These are phyloP conservation scores for Carettochelys insculpta DNA, from an alignment of 2,113 vertebrate species.

Conservation along the genomic window DNA sequence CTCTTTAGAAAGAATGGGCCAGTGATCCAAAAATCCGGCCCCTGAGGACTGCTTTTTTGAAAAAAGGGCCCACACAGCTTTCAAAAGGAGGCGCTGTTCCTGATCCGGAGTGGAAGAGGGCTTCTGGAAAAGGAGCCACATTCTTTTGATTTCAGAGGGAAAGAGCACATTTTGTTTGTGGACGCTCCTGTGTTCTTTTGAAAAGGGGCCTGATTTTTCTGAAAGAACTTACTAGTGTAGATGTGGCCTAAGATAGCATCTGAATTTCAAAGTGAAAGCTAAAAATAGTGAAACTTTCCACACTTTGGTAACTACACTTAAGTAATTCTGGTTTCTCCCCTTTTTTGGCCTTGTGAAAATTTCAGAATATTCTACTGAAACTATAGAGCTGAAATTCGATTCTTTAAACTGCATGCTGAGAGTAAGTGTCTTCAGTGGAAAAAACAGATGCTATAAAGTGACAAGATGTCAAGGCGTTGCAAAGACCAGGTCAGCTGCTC, in stretches of 20 bases:
- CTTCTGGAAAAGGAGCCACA: too few species aligned
- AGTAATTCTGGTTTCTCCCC: background rate
- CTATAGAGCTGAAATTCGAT: background rate
- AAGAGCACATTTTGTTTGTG: too few species aligned
- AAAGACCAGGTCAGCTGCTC: background rate
- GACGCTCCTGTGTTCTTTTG: too few species aligned
- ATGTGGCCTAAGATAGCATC: background rate
- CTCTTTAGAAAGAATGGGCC: too few species aligned
- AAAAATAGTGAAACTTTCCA: background rate
- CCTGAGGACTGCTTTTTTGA: too few species aligned
- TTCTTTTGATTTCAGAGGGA: too few species aligned
- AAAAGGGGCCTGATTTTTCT: too few species aligned
- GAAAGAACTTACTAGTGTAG: too few species aligned
- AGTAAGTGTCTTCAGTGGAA: background rate
- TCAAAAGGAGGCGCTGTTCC: too few species aligned
- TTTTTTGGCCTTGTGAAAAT: background rate
- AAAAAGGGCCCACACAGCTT: too few species aligned
- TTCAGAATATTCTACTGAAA: background rate
- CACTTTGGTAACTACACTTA: background rate
- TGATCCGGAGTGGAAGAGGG: too few species aligned
- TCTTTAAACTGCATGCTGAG: background rate
- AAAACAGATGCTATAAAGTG: background rate
- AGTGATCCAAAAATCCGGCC: too few species aligned
- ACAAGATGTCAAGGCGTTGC: background rate
- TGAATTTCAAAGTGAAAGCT: slow-evolving; percentile 5